Percentiles rank a stretch among this genome's conserved stretches.
Conservation (phyloP, 2,797 vertebrate species). For the Periparus ater region DNA sequence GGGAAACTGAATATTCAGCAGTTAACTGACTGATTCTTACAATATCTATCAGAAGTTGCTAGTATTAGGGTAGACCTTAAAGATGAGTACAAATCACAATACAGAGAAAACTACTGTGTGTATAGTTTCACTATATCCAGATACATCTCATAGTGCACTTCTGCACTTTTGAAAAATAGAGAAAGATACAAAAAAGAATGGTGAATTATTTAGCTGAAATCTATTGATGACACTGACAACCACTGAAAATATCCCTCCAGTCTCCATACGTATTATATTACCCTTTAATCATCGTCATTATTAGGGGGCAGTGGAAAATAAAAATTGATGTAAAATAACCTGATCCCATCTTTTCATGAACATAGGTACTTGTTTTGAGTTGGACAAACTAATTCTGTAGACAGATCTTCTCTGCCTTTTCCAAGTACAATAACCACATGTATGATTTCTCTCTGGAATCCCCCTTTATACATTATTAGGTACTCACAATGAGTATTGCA, state of each 20-base stretch:
- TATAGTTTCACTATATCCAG: neutral
- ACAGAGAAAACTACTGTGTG: neutral
- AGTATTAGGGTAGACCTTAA: neutral
- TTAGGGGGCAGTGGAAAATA: neutral
- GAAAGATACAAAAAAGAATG: neutral
- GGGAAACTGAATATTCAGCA: neutral
- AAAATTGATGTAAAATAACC: neutral
- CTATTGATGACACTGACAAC: neutral
- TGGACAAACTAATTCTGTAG: neutral
- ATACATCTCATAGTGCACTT: neutral
- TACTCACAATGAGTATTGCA: neutral
- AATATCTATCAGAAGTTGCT: neutral
- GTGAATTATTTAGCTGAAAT: neutral
- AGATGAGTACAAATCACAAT: rapidly evolving
- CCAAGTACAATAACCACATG: neutral
- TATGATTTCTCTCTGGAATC: neutral
- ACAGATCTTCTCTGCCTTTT: neutral
- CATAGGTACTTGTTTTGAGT: neutral
- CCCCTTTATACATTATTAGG: rapidly evolving
- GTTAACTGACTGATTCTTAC: neutral
- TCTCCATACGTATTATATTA: neutral
- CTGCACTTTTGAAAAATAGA: neutral
- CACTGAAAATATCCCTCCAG: neutral
- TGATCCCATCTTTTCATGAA: neutral
- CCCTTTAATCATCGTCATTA: neutral